phyloP scores from a whole-genome alignment of 2,797 vertebrate species.

The Tapirus indicus region DNA sequence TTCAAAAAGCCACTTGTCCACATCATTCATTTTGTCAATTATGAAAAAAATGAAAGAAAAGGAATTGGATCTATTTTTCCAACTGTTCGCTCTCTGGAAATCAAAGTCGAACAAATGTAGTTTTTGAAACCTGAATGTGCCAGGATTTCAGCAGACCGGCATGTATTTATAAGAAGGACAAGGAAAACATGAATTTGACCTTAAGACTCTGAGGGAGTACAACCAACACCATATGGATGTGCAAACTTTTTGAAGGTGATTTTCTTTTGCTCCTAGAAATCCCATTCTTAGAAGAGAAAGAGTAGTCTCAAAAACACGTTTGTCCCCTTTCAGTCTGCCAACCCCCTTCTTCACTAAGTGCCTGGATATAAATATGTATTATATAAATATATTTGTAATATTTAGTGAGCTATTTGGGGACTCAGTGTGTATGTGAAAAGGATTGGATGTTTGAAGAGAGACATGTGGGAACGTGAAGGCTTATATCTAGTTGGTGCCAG shows the following conservation, averaged over 20 bases:
- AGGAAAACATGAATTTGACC: background rate
- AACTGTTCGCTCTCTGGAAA: background rate
- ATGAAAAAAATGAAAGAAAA: slow-evolving; percentile 1
- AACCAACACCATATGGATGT: background rate
- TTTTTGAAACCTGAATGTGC: background rate
- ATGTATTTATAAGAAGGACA: background rate
- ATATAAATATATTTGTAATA: background rate
- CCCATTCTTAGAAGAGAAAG: background rate
- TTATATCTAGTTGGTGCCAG: background rate
- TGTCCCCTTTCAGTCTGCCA: background rate
- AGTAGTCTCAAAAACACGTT: background rate
- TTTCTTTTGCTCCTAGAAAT: slow-evolving; percentile 1
- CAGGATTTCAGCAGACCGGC: background rate
- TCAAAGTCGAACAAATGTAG: background rate
- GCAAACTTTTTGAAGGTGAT: background rate
- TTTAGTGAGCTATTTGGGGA: background rate
- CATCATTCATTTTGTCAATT: background rate
- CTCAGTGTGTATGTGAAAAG: background rate
- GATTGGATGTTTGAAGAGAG: background rate
- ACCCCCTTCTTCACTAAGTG: background rate
- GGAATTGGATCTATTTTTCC: background rate
- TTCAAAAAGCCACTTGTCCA: background rate
- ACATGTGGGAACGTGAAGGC: background rate
- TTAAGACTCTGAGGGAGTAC: background rate
- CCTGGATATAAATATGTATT: background rate